A percentile compares a stretch with the other conserved stretches of the same genome.
Evolutionary conservation across 2,888 invertebrate species (phyloP).

Genomic region (Mongoloraphidia duomilia): DNA sequence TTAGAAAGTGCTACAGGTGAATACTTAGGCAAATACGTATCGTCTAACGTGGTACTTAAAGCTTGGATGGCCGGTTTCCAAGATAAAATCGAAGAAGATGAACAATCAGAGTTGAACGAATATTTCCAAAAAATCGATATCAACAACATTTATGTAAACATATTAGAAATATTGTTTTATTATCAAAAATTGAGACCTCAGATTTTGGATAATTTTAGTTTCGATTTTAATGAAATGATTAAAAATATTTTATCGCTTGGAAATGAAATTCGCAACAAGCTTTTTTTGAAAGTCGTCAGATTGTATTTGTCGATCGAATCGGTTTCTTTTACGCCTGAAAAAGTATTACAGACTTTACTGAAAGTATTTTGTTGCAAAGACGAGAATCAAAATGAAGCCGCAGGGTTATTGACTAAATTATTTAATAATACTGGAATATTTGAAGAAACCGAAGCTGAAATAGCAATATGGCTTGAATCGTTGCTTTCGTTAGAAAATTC

Average conservation of each 20-base stretch:
- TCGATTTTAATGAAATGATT: conserved; percentile 9
- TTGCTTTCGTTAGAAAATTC: conserved; percentile 20
- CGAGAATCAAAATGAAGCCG: conserved; percentile 14
- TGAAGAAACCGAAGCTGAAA: conserved; percentile 46
- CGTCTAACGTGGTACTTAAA: no score
- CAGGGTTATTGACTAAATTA: conserved; percentile 36
- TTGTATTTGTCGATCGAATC: conserved; percentile 1
- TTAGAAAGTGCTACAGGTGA: conserved; percentile 1
- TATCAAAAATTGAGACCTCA: conserved; percentile 38
- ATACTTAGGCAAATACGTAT: background rate
- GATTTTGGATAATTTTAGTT: conserved; percentile 27
- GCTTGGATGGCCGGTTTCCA: no score
- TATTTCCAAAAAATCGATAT: no score
- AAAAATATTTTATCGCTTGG: conserved; percentile 15
- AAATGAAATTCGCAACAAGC: conserved; percentile 21
- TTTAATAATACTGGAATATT: conserved; percentile 50
- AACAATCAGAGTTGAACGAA: no score
- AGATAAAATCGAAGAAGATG: no score
- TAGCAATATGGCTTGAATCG: conserved; percentile 50
- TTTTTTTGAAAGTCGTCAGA: conserved; percentile 28
- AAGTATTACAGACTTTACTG: background rate
- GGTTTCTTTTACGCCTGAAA: background rate
- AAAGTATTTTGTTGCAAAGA: no score
- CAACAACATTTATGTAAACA: conserved; percentile 5
- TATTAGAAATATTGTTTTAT: conserved; percentile 40